phyloP scores from a whole-genome alignment of 2,888 invertebrate species.

The Phengaris arion region DNA sequence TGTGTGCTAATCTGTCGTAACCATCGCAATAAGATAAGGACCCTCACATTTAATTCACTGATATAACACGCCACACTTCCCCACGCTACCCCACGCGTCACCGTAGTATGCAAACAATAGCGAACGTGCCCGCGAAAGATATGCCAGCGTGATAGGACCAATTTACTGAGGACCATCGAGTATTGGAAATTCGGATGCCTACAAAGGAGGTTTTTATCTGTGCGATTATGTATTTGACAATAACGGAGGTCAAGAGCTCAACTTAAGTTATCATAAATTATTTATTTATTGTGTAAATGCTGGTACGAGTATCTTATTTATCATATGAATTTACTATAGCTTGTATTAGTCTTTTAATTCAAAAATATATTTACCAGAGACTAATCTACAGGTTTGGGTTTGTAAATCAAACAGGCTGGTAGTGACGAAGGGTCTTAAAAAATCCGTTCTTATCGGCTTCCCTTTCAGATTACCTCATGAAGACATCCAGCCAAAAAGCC shows the following conservation, averaged over 20 bases:
- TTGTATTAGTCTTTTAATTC: too few relatives aligned
- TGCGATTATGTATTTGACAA: conserved; percentile 6
- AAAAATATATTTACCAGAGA: too few relatives aligned
- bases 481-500: too few relatives aligned
- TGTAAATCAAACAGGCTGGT: too few relatives aligned
- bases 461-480: too few relatives aligned
- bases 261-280: too few relatives aligned
- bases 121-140: conserved; percentile 33
- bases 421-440: too few relatives aligned
- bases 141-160: conserved; percentile 8
- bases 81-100: background rate
- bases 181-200: conserved; percentile 20
- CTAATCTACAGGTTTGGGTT: too few relatives aligned
- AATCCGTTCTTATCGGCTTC: too few relatives aligned
- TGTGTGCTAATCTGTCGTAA: background rate
- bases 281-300: too few relatives aligned
- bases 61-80: background rate
- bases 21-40: background rate
- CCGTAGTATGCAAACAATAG: conserved; percentile 36
- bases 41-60: conserved; percentile 6
- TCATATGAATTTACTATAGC: too few relatives aligned
- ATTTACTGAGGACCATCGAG: conserved; percentile 19
- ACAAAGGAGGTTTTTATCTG: conserved; percentile 15
- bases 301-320: too few relatives aligned
- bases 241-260: background rate